Evolutionary conservation across 2,888 invertebrate genomes (phyloP), one percentile per base, ranked within the genome.

Genomic region (Drosophila tripunctata): DNA sequence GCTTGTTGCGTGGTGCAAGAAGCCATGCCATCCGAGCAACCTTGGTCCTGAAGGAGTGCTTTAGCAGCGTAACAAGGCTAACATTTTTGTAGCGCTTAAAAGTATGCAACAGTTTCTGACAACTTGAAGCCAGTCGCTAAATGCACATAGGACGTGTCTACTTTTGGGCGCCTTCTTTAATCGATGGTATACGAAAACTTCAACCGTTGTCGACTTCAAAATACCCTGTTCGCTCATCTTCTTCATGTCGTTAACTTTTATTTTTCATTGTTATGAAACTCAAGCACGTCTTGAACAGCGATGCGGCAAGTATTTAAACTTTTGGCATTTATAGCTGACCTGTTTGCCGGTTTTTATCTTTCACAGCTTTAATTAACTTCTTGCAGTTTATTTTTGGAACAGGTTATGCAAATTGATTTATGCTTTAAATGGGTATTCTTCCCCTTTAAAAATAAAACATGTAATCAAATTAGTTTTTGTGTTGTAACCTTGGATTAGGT

Each of bases 381-480:
- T 44, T n/a, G 1, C 12, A 4, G 17, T 6, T 12, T 19, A n/a
- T 19, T n/a, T 19, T 17, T n/a, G 30, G 12, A 41, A 15, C 24
- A 27, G 47, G 41, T 24, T 33, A 27, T 45, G 7, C n/a, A 35
- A 41, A 10, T 47, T 8, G 27, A 7, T 41, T 14, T 3, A 43
- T 38, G 31, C 35, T 61, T n/a, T 7, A 12, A 44, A 30, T 47
- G 10, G 15, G 8, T 27, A 41, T 61, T 56, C 21, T 35, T 38
- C 8, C 22, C 24, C 27, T 27, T 6, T 4, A 27, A 10, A 33
- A 63, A 52, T 74, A 3, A 65, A 68, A 72, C 4, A 72, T 30
- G 15, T 47, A 15, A 35, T 1, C 21, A 55, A 30, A 36, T 55
- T 27, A 33, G 15, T 52, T 40, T 35, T 44, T 47, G 43, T 14